These are phyloP conservation scores for Fabriciana adippe DNA, from an alignment of 2,888 invertebrate species.

Conservation along the genomic window DNA sequence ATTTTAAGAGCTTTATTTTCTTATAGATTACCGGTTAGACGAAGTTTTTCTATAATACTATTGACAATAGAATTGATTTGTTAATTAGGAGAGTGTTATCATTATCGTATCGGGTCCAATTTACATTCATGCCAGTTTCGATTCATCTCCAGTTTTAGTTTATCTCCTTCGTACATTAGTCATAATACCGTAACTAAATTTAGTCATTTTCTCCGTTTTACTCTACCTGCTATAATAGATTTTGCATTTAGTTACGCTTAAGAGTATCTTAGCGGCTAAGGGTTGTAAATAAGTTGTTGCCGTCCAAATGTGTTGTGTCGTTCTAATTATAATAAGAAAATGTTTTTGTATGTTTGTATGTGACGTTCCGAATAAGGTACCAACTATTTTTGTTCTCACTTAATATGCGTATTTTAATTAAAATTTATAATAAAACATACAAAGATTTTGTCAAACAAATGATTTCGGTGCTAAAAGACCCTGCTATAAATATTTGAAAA, in stretches of 20 bases:
- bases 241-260: conserved; percentile 77
- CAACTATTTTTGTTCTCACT: neutral
- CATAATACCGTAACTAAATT: conserved; percentile 40
- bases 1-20: neutral
- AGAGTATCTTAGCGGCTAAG: conserved; percentile 47
- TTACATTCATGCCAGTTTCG: conserved; percentile 24
- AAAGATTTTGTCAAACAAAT: conserved; percentile 35
- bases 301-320: conserved; percentile 64
- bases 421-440: conserved; percentile 16
- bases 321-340: conserved; percentile 26
- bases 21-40: conserved; percentile 1
- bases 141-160: conserved; percentile 13
- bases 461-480: conserved; percentile 70
- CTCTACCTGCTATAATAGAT: conserved; percentile 74
- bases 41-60: too few relatives aligned
- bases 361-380: neutral
- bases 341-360: conserved; percentile 30
- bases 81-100: conserved; percentile 1
- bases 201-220: conserved; percentile 62
- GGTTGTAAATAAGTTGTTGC: conserved; percentile 50
- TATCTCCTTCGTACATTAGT: conserved; percentile 26
- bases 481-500: conserved; percentile 51
- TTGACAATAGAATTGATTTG: neutral
- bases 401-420: neutral
- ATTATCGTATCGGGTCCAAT: conserved; percentile 17